phyloP scores from a whole-genome alignment of 2,113 vertebrate species.

The Trematocara macrostoma region DNA sequence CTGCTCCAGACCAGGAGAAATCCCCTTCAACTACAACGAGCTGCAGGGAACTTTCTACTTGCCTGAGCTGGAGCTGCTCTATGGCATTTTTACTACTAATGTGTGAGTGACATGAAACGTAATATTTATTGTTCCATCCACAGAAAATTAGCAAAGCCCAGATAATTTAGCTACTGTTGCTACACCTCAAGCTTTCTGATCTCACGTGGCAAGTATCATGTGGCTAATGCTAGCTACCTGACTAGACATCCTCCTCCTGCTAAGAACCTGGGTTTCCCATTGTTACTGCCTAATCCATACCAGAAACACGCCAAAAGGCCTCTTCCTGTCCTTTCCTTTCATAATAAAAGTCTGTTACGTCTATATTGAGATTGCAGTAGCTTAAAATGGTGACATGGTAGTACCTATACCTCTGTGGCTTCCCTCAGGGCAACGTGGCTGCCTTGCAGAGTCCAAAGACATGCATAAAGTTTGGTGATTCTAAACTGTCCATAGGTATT shows the following conservation, averaged over 20 bases:
- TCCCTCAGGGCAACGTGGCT: neutral
- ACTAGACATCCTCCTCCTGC: neutral
- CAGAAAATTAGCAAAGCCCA: neutral
- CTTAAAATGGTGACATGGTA: neutral
- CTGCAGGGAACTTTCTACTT: constrained; percentile 94
- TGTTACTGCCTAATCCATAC: neutral
- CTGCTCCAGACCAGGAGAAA: constrained; percentile 92
- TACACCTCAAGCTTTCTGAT: neutral
- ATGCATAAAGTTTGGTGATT: neutral
- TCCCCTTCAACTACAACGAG: constrained; percentile 95
- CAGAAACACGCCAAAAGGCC: neutral
- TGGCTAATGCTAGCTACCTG: neutral
- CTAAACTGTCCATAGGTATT: neutral
- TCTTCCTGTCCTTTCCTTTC: neutral
- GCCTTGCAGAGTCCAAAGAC: neutral
- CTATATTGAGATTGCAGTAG: neutral
- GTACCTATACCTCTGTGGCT: neutral
- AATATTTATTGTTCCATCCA: neutral
- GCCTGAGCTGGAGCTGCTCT: constrained; percentile 91
- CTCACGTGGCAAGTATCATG: neutral
- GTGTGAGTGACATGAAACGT: constrained; percentile 77
- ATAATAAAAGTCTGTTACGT: neutral
- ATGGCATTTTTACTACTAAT: constrained; percentile 96
- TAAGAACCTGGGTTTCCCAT: neutral
- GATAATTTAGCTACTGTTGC: neutral